Percentiles rank a stretch among this genome's conserved stretches.
phyloP scores from a whole-genome alignment of 1,140 invertebrate genomes.

The Drosophila oshimai region DNA sequence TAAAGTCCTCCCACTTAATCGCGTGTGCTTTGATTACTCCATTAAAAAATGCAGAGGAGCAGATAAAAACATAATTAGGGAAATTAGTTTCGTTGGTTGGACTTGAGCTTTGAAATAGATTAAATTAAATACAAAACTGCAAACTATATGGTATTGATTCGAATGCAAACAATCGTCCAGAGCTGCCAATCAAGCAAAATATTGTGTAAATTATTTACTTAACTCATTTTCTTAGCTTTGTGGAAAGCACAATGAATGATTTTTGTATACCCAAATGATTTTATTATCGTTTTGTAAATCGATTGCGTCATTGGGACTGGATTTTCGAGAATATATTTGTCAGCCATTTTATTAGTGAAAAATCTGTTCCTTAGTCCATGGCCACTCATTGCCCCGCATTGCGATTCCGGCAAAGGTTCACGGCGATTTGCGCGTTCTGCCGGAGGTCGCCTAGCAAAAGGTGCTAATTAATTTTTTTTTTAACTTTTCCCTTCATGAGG shows the following conservation, averaged over 20 bases:
- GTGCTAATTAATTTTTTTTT: constrained; percentile 31
- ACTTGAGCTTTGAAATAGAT: not conserved
- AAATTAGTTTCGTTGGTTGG: constrained; percentile 5
- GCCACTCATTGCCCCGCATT: not conserved
- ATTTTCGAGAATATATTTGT: constrained; percentile 2
- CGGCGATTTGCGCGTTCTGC: constrained; percentile 6
- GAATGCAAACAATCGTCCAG: constrained; percentile 28
- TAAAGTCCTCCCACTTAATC: not conserved
- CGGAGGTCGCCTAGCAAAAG: not conserved
- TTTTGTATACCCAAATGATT: constrained; percentile 11
- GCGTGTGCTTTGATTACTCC: not conserved
- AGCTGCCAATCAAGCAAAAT: constrained; percentile 33
- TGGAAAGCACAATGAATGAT: not conserved
- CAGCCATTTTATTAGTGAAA: not conserved
- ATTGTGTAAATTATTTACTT: constrained; percentile 46
- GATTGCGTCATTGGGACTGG: constrained; percentile 5
- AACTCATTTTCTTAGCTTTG: constrained; percentile 26
- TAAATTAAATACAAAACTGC: constrained; percentile 7
- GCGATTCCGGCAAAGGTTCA: constrained; percentile 9
- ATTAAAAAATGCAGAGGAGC: not conserved
- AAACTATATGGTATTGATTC: constrained; percentile 33
- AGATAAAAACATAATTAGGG: not conserved
- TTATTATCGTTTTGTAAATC: constrained; percentile 19
- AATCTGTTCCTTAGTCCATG: not conserved
- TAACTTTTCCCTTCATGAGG: not conserved